Base-by-base conservation (phyloP, 2,797 vertebrate genomes). In the Rousettus madagascariensis region DNA sequence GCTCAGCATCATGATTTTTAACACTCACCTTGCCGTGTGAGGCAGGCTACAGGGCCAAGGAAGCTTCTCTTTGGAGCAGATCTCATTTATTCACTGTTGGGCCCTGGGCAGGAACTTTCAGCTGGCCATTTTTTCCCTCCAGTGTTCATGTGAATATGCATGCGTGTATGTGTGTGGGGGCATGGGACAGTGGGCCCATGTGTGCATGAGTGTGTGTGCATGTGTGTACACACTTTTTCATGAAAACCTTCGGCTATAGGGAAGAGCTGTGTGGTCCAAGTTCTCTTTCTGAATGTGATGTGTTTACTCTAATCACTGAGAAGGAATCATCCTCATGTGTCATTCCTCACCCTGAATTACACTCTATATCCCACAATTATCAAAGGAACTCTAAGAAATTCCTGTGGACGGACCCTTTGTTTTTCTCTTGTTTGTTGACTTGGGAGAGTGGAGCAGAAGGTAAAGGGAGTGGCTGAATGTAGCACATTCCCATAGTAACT, bases 391-490 rank as follows among this genome's bases (percentile, higher is more conserved):
- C 4, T 11, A n/a, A 59, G 75, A 33, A 30, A 26, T 19, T 22
- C 63, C 22, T 24, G 5, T 19, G 10, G 22, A n/a, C 7, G 1
- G 6, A 15, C 8, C 11, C 65, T 79, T 79, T 65, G 4, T 33
- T 77, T 15, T 28, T 41, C 49, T 96, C 24, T 65, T 36, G n/a
- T 28, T 38, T 5, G 3, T 46, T 74, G 49, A 71, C 28, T 75
- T 85, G 79, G 65, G 38, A 69, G 38, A 28, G 19, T 63, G 41
- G 65, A 16, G n/a, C n/a, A 33, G 49, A 61, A 59, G n/a, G 12
- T 13, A 1, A 12, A 16, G n/a, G 15, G 36, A 20, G 6, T 3
- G 30, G 9, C 22, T 3, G 2, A 8, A 1, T 17, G 9, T 7
- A 38, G 22, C 10, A 24, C n/a, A 8, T 19, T 22, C 55, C 33